These are phyloP conservation scores for Clarias macrocephalus DNA, from an alignment of 2,113 vertebrate genomes.

Conservation along the genomic window DNA sequence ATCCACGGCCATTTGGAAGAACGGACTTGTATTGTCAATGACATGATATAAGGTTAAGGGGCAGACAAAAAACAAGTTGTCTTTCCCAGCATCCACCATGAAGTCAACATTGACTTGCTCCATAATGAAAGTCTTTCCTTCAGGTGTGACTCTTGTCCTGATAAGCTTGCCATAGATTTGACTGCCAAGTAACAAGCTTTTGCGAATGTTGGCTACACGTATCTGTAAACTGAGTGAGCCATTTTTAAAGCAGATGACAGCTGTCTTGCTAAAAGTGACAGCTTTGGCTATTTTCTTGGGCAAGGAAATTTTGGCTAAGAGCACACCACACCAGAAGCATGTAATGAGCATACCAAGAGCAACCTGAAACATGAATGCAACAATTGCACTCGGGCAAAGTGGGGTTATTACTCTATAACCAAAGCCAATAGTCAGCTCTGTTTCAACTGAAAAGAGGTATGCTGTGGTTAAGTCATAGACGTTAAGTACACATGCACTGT, in stretches of 20 bases:
- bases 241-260: conserved; percentile 88
- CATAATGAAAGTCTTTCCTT: conserved; percentile 92
- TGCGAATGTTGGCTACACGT: conserved; percentile 91
- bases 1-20: conserved; percentile 92
- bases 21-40: conserved; percentile 89
- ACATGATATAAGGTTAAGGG: conserved; percentile 90
- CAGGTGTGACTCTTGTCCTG: conserved; percentile 84
- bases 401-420: conserved; percentile 62
- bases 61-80: conserved; percentile 96
- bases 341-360: conserved; percentile 88
- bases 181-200: conserved; percentile 90
- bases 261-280: conserved; percentile 88
- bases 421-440: conserved; percentile 92
- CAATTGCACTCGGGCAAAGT: conserved; percentile 82
- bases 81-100: conserved; percentile 85
- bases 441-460: conserved; percentile 94
- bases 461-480: conserved; percentile 84
- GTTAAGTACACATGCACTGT: conserved; percentile 82
- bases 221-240: conserved; percentile 88
- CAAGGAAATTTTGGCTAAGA: conserved; percentile 89
- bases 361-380: conserved; percentile 84
- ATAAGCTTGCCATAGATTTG: conserved; percentile 94
- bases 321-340: conserved; percentile 92
- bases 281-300: conserved; percentile 94
- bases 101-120: conserved; percentile 95